Evolutionary conservation across 2,888 invertebrate species (phyloP), one percentile per base, ranked within the genome.

Genomic region (Chaetoderma sp.): DNA sequence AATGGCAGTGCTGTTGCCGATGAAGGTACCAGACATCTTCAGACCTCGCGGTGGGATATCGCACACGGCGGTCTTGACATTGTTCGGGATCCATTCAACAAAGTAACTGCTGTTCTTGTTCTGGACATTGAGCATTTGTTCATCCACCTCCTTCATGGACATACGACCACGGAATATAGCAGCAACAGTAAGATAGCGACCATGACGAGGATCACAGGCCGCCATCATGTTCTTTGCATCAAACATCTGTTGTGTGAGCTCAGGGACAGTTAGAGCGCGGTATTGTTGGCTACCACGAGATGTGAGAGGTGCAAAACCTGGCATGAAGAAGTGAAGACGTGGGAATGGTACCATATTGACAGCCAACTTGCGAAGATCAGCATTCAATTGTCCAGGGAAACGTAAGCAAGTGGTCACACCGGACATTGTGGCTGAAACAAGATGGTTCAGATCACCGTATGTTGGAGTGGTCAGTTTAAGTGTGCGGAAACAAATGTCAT

Each of bases 191-290:
- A 84, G 77, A 72, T 83, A 83, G 77, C 95, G 91, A 27, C 95
- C 95, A 88, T 95, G 95, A 67, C 95, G 90, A 1, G 96, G 96
- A 88, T 96, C 95, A 86, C 95, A 95, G 10, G 95, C 96, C 57
- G 95, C 95, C 95, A 96, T 96, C 95, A 95, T 96, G 89, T 96
- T 96, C 89, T 95, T 96, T 76, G 96, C 94, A 88, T 96, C 96
- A 88, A 96, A 96, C 91, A 93, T 92, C 88, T 93, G 74, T 70
- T 84, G 84, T 45, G 83, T 84, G 55, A 84, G 79, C 68, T 84
- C 83, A 47, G 83, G 83, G 27, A 84, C 84, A 8, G 83, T 82
- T 23, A 84, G 77, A 60, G 83, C 83, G 60, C 83, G 76, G 76
- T 83, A 85, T 70, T 83, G 85, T 71, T 84, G 83, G 70, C 79